Percentiles rank a stretch among this genome's conserved stretches.
These are phyloP conservation scores for Spinibarbus caldwelli DNA, from an alignment of 2,797 vertebrate genomes.

Conservation along the genomic window DNA sequence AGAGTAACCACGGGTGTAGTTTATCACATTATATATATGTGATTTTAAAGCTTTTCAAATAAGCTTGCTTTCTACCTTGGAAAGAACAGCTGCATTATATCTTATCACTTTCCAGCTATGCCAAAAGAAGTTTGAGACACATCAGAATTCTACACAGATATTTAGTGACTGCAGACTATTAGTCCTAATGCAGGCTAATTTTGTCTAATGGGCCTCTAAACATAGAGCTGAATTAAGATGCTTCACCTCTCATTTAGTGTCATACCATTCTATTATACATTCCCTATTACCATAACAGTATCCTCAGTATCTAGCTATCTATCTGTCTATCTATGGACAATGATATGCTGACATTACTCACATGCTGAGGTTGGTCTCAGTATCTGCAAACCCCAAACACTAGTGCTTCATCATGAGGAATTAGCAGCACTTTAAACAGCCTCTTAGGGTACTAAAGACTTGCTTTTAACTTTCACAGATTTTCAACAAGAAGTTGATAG, in stretches of 20 bases:
- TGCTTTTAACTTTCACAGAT: not conserved
- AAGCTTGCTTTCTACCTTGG: not conserved
- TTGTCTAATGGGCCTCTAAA: slow-evolving; percentile 7
- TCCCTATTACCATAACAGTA: not conserved
- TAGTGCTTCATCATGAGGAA: not conserved
- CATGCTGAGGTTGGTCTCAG: not conserved
- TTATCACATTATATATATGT: not conserved
- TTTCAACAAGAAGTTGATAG: not conserved
- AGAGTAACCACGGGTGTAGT: not conserved
- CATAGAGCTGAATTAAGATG: not conserved
- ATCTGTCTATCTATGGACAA: not conserved
- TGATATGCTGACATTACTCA: not conserved
- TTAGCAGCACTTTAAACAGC: not conserved
- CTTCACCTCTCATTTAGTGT: not conserved
- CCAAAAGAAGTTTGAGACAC: not conserved
- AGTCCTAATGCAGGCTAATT: slow-evolving; percentile 1
- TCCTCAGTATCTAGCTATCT: not conserved
- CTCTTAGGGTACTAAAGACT: not conserved
- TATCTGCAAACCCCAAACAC: not conserved
- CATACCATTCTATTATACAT: not conserved
- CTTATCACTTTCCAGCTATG: not conserved
- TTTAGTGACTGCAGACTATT: slow-evolving; percentile 3
- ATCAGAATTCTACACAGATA: slow-evolving; percentile 9
- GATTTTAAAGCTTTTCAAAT: not conserved
- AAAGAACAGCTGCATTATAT: not conserved